These are phyloP conservation scores for Agapetus fuscipes DNA, from an alignment of 2,888 invertebrate genomes.

Conservation along the genomic window DNA sequence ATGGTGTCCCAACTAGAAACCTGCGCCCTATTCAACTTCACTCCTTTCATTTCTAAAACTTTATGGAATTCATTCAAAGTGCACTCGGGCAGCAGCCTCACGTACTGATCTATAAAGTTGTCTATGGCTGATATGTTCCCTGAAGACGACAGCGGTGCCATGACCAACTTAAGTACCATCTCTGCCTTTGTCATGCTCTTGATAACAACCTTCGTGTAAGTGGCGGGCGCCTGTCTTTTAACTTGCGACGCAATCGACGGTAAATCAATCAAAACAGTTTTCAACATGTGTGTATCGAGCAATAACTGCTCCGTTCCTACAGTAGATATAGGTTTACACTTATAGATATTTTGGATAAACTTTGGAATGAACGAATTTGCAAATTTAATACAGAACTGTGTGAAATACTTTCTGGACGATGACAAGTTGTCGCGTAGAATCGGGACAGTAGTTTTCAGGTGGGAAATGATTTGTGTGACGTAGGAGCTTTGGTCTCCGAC, in stretches of 20 bases:
- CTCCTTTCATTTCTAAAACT: conserved; percentile 89
- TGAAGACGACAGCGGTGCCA: conserved; percentile 66
- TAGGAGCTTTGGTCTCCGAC: conserved; percentile 98
- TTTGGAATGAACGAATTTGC: conserved; percentile 93
- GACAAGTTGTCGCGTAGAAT: conserved; percentile 81
- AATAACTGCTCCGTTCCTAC: conserved; percentile 92
- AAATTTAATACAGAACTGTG: conserved; percentile 94
- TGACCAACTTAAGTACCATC: conserved; percentile 97
- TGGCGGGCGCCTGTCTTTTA: conserved; percentile 79
- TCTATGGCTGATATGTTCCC: conserved; percentile 41
- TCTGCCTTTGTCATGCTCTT: conserved; percentile 96
- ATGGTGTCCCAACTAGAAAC: conserved; percentile 19
- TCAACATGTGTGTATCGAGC: conserved; percentile 88
- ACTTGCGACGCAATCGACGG: conserved; percentile 89
- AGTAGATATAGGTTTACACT: conserved; percentile 80
- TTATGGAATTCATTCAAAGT: conserved; percentile 87
- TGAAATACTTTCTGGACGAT: conserved; percentile 93
- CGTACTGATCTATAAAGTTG: conserved; percentile 81
- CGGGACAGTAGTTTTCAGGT: conserved; percentile 80
- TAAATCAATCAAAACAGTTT: conserved; percentile 86
- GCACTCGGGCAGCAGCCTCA: conserved; percentile 82
- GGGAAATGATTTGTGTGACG: conserved; percentile 79
- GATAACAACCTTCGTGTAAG: conserved; percentile 73
- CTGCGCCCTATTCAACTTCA: conserved; percentile 39
- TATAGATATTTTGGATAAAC: conserved; percentile 82